A percentile compares a stretch with the other conserved stretches of the same genome.
phyloP scores from a whole-genome alignment of 2,797 vertebrate species.

The Helarctos malayanus region DNA sequence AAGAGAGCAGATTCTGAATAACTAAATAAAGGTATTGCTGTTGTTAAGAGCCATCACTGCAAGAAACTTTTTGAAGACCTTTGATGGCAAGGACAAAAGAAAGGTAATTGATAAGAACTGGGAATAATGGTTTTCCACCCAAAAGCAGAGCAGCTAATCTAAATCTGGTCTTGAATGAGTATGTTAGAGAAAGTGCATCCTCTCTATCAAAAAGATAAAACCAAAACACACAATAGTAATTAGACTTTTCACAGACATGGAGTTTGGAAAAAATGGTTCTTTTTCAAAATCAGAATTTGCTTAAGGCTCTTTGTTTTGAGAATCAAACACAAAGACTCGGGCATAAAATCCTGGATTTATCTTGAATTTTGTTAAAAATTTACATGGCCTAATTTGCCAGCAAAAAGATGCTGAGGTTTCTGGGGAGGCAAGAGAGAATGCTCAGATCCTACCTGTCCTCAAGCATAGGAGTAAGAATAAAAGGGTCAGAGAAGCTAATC shows the following conservation, averaged over 20 bases:
- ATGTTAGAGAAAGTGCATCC: neutral
- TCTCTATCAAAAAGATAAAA: constrained; percentile 40
- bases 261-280: constrained; percentile 53
- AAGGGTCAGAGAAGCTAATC: neutral
- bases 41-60: neutral
- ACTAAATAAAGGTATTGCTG: neutral
- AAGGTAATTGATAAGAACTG: constrained; percentile 17
- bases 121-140: neutral
- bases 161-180: neutral
- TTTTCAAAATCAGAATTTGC: constrained; percentile 66
- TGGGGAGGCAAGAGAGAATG: neutral
- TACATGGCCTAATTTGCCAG: neutral
- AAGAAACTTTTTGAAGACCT: constrained; percentile 5
- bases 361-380: constrained; percentile 19
- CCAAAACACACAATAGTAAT: neutral
- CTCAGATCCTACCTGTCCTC: neutral
- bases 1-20: neutral
- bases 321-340: constrained; percentile 21
- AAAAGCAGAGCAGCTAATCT: neutral
- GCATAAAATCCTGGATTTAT: constrained; percentile 28
- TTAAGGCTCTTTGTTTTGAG: neutral
- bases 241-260: neutral
- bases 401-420: constrained; percentile 34
- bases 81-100: neutral
- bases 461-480: neutral